A percentile compares a stretch with the other conserved stretches of the same genome.
phyloP scores from a whole-genome alignment of 2,888 invertebrate species.

The Deilephila porcellus region DNA sequence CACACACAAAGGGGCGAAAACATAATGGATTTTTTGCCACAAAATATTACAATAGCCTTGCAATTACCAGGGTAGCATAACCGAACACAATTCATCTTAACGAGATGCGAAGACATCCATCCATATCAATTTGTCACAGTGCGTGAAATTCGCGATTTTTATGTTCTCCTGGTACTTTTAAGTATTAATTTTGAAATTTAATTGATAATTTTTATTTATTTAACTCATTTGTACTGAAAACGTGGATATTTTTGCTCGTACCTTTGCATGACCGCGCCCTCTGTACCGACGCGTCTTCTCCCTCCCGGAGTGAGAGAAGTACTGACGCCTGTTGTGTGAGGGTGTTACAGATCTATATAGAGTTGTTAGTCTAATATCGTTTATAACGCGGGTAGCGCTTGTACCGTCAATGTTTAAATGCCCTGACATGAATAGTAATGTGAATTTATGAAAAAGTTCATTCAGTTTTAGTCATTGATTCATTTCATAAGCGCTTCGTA shows the following conservation, averaged over 20 bases:
- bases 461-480: not conserved
- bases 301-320: slow-evolving; percentile 51
- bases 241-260: slow-evolving; percentile 42
- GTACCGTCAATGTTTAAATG: not conserved
- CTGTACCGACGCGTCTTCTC: slow-evolving; percentile 48
- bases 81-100: slow-evolving; percentile 33
- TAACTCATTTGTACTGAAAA: not conserved
- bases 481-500: not conserved
- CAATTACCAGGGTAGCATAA: slow-evolving; percentile 28
- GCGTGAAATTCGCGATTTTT: slow-evolving; percentile 26
- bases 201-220: slow-evolving; percentile 5
- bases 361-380: slow-evolving; percentile 47
- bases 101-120: slow-evolving; percentile 28
- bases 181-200: not conserved
- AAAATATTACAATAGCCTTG: slow-evolving; percentile 1
- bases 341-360: slow-evolving; percentile 54
- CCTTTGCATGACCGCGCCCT: slow-evolving; percentile 62
- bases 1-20: not conserved
- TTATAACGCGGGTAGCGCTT: not conserved
- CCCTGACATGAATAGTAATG: not conserved
- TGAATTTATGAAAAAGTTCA: slow-evolving; percentile 1
- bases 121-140: slow-evolving; percentile 20
- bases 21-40: not conserved
- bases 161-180: slow-evolving; percentile 32
- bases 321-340: slow-evolving; percentile 66